Percentiles rank a stretch among this genome's conserved stretches.
Conservation (phyloP, 2,888 invertebrate genomes). For the Psococerastis gibbosa region DNA sequence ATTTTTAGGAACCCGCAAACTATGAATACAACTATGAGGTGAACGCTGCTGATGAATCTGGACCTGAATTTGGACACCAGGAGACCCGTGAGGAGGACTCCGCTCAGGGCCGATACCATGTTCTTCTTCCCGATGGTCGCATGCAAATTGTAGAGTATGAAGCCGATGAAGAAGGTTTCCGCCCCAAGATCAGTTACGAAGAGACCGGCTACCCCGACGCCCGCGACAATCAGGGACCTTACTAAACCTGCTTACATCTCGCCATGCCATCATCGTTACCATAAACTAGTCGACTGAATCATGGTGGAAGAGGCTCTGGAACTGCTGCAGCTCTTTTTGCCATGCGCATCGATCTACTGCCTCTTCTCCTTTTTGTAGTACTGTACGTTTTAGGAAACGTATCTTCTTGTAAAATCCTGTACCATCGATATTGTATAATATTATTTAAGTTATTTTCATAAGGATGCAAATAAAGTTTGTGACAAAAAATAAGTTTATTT, state of each 20-base stretch:
- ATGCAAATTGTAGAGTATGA: conserved; percentile 44
- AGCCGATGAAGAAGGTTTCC: conserved; percentile 40
- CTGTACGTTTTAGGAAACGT: too few relatives aligned
- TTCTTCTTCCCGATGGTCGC: conserved; percentile 41
- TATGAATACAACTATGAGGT: conserved; percentile 46
- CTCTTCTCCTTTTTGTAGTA: too few relatives aligned
- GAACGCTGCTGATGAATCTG: conserved; percentile 33
- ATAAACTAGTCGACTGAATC: neutral
- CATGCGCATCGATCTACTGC: neutral
- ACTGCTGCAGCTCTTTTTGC: neutral
- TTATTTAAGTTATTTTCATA: too few relatives aligned
- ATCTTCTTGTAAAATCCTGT: too few relatives aligned
- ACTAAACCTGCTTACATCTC: too few relatives aligned
- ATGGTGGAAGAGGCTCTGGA: neutral
- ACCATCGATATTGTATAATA: too few relatives aligned
- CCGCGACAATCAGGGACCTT: conserved; percentile 3
- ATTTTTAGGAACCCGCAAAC: conserved; percentile 36
- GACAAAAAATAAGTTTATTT: too few relatives aligned
- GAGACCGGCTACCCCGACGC: conserved; percentile 14
- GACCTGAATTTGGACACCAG: conserved; percentile 41
- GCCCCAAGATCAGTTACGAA: conserved; percentile 36
- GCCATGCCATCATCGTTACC: too few relatives aligned
- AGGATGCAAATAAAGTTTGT: too few relatives aligned
- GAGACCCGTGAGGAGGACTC: conserved; percentile 43
- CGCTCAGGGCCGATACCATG: conserved; percentile 43